phyloP scores from a whole-genome alignment of 2,113 vertebrate species.

The Larimichthys polyactis region DNA sequence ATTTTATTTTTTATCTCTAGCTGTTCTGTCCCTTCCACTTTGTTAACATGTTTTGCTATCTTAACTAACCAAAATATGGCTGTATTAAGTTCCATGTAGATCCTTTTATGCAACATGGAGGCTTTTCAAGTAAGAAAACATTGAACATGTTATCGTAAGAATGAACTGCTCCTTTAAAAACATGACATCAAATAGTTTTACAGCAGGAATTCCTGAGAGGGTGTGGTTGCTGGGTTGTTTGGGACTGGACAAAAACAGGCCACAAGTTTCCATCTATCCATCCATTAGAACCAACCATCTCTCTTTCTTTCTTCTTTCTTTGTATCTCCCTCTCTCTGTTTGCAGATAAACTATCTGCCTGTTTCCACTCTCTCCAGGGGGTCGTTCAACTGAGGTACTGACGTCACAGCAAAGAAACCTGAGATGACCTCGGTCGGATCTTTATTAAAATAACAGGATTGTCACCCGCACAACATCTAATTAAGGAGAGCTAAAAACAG shows the following conservation, averaged over 20 bases:
- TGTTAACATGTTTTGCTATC: not conserved
- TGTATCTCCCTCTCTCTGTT: constrained; percentile 38
- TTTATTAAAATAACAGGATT: constrained; percentile 58
- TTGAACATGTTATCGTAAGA: constrained; percentile 12
- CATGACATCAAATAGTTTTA: constrained; percentile 65
- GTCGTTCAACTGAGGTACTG: constrained; percentile 45
- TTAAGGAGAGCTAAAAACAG: constrained; percentile 30
- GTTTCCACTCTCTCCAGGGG: constrained; percentile 58
- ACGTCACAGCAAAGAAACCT: constrained; percentile 63
- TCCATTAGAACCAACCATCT: constrained; percentile 16
- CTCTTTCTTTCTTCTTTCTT: constrained; percentile 15
- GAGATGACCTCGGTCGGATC: constrained; percentile 50
- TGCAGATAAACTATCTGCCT: constrained; percentile 39
- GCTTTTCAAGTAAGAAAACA: constrained; percentile 12
- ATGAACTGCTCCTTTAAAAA: constrained; percentile 56
- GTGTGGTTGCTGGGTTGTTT: constrained; percentile 75
- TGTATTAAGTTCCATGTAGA: not conserved
- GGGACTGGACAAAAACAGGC: constrained; percentile 72
- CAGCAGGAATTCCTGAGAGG: constrained; percentile 78
- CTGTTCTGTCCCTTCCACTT: not conserved
- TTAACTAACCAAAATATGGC: not conserved
- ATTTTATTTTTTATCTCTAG: not conserved
- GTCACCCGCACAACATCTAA: constrained; percentile 35
- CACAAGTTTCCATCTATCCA: constrained; percentile 69
- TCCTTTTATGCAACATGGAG: constrained; percentile 4